Evolutionary conservation across 2,113 vertebrate genomes (phyloP).

Genomic region (Phyllostomus discolor): DNA sequence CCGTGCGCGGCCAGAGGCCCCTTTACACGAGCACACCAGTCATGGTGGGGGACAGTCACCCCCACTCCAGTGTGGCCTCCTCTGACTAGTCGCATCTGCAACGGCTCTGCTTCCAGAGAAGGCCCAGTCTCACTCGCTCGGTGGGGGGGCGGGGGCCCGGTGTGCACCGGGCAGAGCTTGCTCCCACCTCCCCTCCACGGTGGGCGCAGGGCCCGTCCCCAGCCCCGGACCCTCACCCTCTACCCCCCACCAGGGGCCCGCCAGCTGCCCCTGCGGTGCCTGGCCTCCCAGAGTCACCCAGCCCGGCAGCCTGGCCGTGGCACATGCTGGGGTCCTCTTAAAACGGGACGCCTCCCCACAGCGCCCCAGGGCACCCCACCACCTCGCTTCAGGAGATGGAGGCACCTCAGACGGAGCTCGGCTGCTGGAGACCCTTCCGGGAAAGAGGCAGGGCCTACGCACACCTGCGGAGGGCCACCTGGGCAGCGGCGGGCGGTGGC

Average conservation of each 20-base stretch:
- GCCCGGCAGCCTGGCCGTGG: accelerated
- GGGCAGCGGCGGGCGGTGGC: no score
- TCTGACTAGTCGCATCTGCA: neutral
- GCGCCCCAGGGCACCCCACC: neutral
- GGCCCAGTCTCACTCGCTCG: no score
- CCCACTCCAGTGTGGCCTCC: neutral
- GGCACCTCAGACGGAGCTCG: accelerated
- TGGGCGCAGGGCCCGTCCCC: neutral
- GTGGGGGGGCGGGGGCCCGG: neutral
- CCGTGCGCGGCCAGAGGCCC: accelerated
- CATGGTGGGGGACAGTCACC: accelerated
- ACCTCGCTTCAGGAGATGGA: accelerated
- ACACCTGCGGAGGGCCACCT: accelerated
- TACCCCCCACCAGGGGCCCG: neutral
- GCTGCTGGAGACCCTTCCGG: accelerated
- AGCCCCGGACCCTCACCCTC: neutral
- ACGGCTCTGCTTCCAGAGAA: neutral
- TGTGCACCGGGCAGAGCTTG: neutral
- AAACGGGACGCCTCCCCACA: neutral
- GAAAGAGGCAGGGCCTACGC: accelerated
- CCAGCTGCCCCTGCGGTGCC: neutral
- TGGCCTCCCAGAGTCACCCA: neutral
- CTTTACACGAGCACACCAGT: accelerated
- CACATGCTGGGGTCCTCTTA: neutral
- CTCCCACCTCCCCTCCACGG: accelerated